Evolutionary conservation across 2,113 vertebrate genomes (phyloP), one percentile per base, ranked within the genome.

Genomic region (Rhinolophus sinicus): DNA sequence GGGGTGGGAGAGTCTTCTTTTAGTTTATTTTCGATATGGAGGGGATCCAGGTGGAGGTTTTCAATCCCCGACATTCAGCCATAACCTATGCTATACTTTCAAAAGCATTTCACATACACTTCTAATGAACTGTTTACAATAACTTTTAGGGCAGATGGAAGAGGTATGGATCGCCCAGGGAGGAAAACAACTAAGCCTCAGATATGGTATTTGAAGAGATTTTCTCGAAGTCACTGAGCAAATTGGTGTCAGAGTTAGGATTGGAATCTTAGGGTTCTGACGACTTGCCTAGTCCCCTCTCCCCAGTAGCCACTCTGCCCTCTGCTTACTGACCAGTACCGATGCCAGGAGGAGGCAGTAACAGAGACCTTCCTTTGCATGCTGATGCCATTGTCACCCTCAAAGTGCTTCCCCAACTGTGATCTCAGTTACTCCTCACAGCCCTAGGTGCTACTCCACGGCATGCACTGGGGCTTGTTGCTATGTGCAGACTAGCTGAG

Each of bases 341-440:
- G 73, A 72, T 70, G 78, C 58, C 33, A 28, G 9, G 18, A 75
- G 2, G 60, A 64, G 54, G 33, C 67, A 65, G 54, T 47, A 19
- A 72, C 7, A 28, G 85, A 86, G 88, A 64, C 64, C 13, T 60
- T 76, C 56, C 22, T 62, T 72, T 92, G 83, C 40, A 69, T 28
- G 19, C 65, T 65, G 93, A 72, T 58, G 72, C 56, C 93, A 62
- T 90, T 88, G 72, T 93, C 58, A 50, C 81, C 82, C 65, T 90
- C 77, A 24, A 64, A 96, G 84, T 67, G 88, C 93, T 96, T 96
- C 73, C 14, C 60, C 56, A 96, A 26, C 95, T 97, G 95, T 78
- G 96, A 92, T 96, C 95, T 97, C 94, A 88, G 93, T 96, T 94
- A 64, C 85, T 97, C 72, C 75, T 96, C 94, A 50, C 72, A 94